Evolutionary conservation across 1,140 invertebrate genomes (phyloP), one percentile per base, ranked within the genome.

Genomic region (Scaptomyza graminum): DNA sequence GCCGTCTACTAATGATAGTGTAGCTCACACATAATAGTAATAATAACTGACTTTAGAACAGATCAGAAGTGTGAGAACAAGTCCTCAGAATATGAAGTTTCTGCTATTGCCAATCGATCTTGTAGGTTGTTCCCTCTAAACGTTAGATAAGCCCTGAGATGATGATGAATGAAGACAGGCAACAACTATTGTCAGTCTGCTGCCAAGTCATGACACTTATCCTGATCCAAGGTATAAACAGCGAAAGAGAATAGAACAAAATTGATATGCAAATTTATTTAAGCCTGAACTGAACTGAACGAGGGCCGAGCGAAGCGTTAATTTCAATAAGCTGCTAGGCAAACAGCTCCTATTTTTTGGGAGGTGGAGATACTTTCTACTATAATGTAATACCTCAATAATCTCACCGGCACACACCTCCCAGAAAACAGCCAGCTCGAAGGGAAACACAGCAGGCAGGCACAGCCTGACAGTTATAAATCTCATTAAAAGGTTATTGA

Each of bases 401-500:
- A 82, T 87, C 83, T 84, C 63, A 71, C 70, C 37, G 79, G 78
- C 50, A 70, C 69, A 55, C 71, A 64, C 52, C n/a, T 22, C 22
- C 18, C 51, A 39, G 15, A 15, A 13, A 34, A 47, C 5, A 25
- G 25, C 25, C n/a, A n/a, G 25, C 25, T 25, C 25, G 25, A 61
- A 37, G 41, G 44, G 70, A 74, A 44, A 63, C 64, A 47, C 72
- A 64, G 12, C 72, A 64, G 11, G 25, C 63, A 52, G 11, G 25
- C 63, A 52, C 62, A 57, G 62, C 49, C 64, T 76, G 84, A 70
- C 83, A 83, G 83, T 83, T 79, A 73, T 79, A 88, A 88, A 88
- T 88, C 84, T 88, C 83, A 88, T 88, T 88, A 88, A 88, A 79
- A 88, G 83, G 83, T 88, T 88, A 88, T 88, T 88, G 83, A 88